Evolutionary conservation across 2,888 invertebrate species (phyloP), one percentile per base, ranked within the genome.

Genomic region (Hypomecis atomaria): DNA sequence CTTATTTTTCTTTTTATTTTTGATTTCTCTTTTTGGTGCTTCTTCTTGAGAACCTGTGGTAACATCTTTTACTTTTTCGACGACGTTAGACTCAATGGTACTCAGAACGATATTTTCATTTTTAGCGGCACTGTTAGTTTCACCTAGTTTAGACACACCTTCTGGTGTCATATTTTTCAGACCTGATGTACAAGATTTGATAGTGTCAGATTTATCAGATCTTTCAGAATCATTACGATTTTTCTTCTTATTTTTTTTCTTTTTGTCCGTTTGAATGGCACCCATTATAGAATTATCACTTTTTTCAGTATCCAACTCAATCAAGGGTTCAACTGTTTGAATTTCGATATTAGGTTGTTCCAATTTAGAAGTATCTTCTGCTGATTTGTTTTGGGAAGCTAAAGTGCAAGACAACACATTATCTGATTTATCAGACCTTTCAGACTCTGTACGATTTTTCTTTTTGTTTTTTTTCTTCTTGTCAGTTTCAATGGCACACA

Each of bases 211-310:
- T 66, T 84, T 85, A 6, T 89, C 90, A 10, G 87, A 87, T 68
- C 72, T 85, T 67, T 90, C 90, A 6, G 88, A 88, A 71, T 90
- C 91, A 70, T 71, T 80, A 0, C 82, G 80, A 67, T 88, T 89
- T 66, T 90, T 90, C 68, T 90, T 90, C 63, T 91, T 90, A 64
- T 87, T 90, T 70, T 90, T 91, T 75, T 90, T 91, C 70, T 85
- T 86, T 59, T 78, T 87, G 1, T 23, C 50, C 23, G 23, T 23
- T 23, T 23, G 23, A 2, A 23, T 23, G 23, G 23, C 23, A 23
- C 23, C 1, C 23, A 23, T 23, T 3, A 23, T 23, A 23, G 23
- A 1, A 23, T 23, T 23, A 23, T 23, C 23, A 23, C 23, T 23
- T 23, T 23, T 23, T 1, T 3, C 23, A 23, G 23, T 23, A 23